These are phyloP conservation scores for Uria lomvia DNA, from an alignment of 2,113 vertebrate species.

Conservation along the genomic window DNA sequence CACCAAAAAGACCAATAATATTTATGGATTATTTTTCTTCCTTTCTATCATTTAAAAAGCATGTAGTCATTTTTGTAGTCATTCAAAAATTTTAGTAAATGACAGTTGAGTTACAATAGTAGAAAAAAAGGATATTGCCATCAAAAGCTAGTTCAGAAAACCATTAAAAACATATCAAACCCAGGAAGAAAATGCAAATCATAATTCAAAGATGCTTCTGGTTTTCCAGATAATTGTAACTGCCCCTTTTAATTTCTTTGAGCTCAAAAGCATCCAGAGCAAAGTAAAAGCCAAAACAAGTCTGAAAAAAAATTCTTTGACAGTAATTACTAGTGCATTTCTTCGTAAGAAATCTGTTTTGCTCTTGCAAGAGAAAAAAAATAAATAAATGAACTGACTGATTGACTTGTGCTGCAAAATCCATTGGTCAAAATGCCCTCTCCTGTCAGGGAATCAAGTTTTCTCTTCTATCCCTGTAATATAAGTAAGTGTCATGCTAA, in stretches of 20 bases:
- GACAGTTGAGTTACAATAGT: background rate
- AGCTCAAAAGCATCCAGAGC: background rate
- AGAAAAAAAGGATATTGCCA: background rate
- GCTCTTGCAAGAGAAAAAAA: background rate
- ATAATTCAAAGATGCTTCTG: background rate
- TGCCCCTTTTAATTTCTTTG: background rate
- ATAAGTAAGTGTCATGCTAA: background rate
- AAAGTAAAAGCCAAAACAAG: background rate
- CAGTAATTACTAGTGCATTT: background rate
- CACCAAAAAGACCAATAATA: background rate
- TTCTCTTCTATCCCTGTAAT: background rate
- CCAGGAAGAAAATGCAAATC: background rate
- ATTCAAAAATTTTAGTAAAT: background rate
- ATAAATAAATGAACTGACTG: background rate
- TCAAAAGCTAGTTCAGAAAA: background rate
- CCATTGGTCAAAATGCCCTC: slow-evolving; percentile 21
- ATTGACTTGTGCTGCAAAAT: background rate
- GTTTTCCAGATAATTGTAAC: background rate
- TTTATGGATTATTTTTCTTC: background rate
- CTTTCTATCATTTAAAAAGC: background rate
- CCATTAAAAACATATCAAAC: background rate
- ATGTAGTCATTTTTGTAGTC: accelerated
- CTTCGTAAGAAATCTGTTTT: background rate
- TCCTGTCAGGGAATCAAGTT: slow-evolving; percentile 16
- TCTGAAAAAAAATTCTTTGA: background rate